A percentile compares a stretch with the other conserved stretches of the same genome.
Conservation (phyloP, 2,113 vertebrate genomes). For the Turdus rufiventris region DNA sequence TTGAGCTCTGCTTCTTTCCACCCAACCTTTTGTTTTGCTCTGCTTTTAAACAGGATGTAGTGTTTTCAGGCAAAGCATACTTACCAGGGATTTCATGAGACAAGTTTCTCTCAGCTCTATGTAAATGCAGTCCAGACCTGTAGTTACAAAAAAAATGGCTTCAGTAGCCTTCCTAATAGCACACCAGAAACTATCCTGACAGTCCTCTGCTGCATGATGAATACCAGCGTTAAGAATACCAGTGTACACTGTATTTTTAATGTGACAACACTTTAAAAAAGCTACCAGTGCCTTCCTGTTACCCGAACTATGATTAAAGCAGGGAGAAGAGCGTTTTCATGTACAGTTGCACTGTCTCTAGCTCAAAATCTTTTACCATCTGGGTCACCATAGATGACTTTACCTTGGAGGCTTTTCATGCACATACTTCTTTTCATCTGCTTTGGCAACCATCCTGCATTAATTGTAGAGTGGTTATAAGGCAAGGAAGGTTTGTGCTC, state of each 20-base stretch:
- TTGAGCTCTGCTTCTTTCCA: background rate
- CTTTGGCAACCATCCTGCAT: background rate
- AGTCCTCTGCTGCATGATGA: background rate
- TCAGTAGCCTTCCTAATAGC: background rate
- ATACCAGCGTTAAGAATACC: background rate
- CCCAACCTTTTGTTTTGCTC: accelerated
- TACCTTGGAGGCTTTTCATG: background rate
- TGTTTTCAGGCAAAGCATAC: background rate
- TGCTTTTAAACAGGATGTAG: background rate
- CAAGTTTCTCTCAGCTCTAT: background rate
- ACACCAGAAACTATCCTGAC: background rate
- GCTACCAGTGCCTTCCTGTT: background rate
- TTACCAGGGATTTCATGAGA: background rate
- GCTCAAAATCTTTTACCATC: background rate
- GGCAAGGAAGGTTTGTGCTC: background rate
- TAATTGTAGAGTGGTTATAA: background rate
- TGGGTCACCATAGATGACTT: background rate
- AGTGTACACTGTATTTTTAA: background rate
- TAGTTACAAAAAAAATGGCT: background rate
- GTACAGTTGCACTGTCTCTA: background rate
- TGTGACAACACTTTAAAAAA: background rate
- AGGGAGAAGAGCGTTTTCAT: background rate
- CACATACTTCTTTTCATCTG: background rate
- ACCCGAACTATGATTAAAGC: background rate
- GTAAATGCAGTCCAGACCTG: background rate